Conservation (phyloP, 2,113 vertebrate genomes). For the Crypturellus undulatus region DNA sequence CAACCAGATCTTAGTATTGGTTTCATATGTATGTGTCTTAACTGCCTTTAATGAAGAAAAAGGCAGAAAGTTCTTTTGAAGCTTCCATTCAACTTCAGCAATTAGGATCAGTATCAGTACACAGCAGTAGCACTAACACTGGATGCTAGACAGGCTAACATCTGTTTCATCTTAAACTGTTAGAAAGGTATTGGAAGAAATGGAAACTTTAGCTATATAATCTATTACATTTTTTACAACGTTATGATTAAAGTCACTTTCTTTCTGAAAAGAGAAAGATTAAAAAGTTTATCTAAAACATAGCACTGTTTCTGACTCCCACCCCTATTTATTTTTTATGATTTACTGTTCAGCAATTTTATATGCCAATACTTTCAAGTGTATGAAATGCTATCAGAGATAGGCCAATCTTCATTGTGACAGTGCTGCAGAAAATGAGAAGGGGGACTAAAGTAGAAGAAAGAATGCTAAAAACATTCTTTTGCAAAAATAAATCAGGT, state of each 20-base stretch:
- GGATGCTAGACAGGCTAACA: not conserved
- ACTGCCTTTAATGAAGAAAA: constrained; percentile 26
- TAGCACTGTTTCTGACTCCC: not conserved
- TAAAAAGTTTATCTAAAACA: not conserved
- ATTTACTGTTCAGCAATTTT: constrained; percentile 30
- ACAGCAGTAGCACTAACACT: not conserved
- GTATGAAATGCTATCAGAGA: constrained; percentile 48
- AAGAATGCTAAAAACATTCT: constrained; percentile 56
- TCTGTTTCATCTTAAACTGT: not conserved
- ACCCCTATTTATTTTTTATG: not conserved
- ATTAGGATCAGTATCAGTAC: not conserved
- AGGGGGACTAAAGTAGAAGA: constrained; percentile 53
- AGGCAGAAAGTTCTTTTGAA: not conserved
- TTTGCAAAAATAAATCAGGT: constrained; percentile 79
- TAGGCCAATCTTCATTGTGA: constrained; percentile 53
- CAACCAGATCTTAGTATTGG: not conserved
- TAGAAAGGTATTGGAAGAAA: not conserved
- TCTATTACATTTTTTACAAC: constrained; percentile 19
- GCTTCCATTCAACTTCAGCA: constrained; percentile 6
- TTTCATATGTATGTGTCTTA: not conserved
- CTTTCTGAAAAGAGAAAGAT: constrained; percentile 5
- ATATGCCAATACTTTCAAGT: constrained; percentile 44
- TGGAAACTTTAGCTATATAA: not conserved
- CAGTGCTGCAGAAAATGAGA: constrained; percentile 57
- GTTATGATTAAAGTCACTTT: constrained; percentile 10